Evolutionary conservation across 2,113 vertebrate genomes (phyloP).

Genomic region (Pipa parva): DNA sequence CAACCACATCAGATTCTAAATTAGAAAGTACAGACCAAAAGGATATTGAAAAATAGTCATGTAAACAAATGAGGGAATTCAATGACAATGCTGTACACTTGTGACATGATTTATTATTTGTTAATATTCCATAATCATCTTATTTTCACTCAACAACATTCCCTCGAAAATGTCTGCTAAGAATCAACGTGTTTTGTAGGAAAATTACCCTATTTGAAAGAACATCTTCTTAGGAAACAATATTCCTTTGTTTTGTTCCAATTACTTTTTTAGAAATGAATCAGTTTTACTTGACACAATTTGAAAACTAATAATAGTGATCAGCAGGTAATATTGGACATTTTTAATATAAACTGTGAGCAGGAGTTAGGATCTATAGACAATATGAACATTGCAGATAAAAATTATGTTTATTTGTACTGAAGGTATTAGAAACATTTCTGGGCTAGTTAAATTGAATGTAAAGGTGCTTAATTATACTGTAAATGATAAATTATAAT

Average conservation of each 20-base stretch:
- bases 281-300: neutral
- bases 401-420: too few relatives aligned
- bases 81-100: slow-evolving; percentile 2
- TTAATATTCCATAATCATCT: slow-evolving; percentile 7
- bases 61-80: slow-evolving; percentile 25
- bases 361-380: too few relatives aligned
- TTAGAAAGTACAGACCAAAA: slow-evolving; percentile 12
- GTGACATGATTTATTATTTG: neutral
- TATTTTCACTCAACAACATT: slow-evolving; percentile 6
- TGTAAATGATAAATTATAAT: too few relatives aligned
- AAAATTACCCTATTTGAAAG: neutral
- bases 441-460: too few relatives aligned
- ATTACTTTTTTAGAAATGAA: neutral
- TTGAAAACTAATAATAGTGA: too few relatives aligned
- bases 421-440: too few relatives aligned
- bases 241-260: neutral
- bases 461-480: too few relatives aligned
- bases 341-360: too few relatives aligned
- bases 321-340: too few relatives aligned
- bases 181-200: neutral
- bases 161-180: too few relatives aligned
- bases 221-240: neutral
- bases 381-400: too few relatives aligned
- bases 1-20: slow-evolving; percentile 84
- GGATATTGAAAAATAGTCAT: slow-evolving; percentile 16